Percentiles rank a stretch among this genome's conserved stretches.
These are phyloP conservation scores for Ctenosaura bakeri DNA, from an alignment of 2,797 vertebrate genomes.

Conservation along the genomic window DNA sequence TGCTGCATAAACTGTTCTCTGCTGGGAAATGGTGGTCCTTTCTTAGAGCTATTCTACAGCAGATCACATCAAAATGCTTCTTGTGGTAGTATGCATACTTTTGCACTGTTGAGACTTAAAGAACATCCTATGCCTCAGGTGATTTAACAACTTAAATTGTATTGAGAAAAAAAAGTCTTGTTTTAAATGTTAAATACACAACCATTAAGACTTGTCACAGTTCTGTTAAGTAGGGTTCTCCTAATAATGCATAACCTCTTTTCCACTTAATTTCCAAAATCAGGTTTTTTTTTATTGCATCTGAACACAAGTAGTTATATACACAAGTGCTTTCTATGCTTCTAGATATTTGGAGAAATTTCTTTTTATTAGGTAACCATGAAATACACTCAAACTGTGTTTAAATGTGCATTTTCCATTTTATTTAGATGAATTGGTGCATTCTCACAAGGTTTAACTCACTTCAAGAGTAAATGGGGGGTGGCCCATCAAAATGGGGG, in stretches of 20 bases:
- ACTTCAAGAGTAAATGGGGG: not conserved
- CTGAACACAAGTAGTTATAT: not conserved
- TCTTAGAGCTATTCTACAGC: not conserved
- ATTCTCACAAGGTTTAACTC: not conserved
- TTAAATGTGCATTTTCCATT: not conserved
- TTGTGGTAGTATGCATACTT: not conserved
- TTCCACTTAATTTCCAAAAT: not conserved
- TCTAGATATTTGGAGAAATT: not conserved
- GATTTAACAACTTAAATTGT: conserved; percentile 23
- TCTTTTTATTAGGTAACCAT: not conserved
- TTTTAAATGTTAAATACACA: conserved; percentile 34
- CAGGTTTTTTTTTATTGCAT: not conserved
- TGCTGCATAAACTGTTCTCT: conserved; percentile 9
- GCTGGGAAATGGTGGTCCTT: not conserved
- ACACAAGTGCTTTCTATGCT: not conserved
- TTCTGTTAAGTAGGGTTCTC: not conserved
- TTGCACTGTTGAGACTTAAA: not conserved
- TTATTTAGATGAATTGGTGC: not conserved
- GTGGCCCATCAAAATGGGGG: too few species aligned
- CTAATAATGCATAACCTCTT: conserved; percentile 20
- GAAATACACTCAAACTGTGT: not conserved
- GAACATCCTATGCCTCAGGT: conserved; percentile 16
- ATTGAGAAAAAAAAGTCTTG: conserved; percentile 7
- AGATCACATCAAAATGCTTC: conserved; percentile 1
- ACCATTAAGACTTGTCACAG: conserved; percentile 5